Conservation (phyloP, 2,888 invertebrate genomes). For the Diplolepis rosae region DNA sequence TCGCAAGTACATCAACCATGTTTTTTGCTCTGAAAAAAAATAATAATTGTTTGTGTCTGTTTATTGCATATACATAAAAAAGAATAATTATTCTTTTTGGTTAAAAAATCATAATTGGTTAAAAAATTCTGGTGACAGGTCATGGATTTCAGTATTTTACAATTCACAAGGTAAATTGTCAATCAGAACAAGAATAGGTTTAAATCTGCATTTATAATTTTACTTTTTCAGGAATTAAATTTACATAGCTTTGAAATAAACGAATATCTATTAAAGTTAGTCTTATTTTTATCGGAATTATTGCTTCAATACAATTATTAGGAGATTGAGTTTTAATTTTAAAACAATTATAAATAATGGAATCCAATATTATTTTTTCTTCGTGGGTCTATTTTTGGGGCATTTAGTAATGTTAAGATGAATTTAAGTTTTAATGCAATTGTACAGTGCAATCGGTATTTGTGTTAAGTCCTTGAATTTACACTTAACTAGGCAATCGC, state of each 20-base stretch:
- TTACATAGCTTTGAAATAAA: background rate
- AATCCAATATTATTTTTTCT: background rate
- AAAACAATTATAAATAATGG: background rate
- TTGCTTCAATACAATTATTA: background rate
- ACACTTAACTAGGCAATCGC: background rate
- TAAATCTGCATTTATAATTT: background rate
- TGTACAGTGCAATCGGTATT: too few species aligned
- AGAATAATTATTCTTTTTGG: background rate
- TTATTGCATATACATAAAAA: background rate
- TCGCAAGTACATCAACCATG: conserved; percentile 78
- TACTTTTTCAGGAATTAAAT: background rate
- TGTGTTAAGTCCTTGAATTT: background rate
- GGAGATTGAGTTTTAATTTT: background rate
- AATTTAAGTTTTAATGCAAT: background rate
- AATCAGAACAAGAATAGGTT: background rate
- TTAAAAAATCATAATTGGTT: background rate
- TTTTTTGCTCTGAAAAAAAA: conserved; percentile 73
- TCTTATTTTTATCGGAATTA: background rate
- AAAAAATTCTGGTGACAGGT: background rate
- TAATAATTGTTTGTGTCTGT: background rate
- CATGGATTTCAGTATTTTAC: background rate
- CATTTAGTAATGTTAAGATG: background rate
- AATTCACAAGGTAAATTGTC: background rate
- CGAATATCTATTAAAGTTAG: background rate
- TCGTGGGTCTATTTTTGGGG: background rate